Evolutionary conservation across 2,888 invertebrate species (phyloP), one percentile per base, ranked within the genome.

Genomic region (Blomia tropicalis): DNA sequence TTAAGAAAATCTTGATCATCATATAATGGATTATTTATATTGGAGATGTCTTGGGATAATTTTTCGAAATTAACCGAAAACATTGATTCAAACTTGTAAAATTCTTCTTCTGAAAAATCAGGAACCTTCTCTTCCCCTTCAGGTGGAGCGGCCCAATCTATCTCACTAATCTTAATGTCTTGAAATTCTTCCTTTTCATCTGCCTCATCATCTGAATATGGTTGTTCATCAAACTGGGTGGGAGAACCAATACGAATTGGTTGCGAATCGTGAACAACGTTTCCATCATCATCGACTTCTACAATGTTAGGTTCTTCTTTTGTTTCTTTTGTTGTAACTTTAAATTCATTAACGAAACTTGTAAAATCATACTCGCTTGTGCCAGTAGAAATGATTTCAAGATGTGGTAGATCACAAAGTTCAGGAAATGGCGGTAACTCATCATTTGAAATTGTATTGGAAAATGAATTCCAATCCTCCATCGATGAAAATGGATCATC

Each of bases 211-310:
- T 54, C 54, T 17, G 30, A 53, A 30, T 62, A 53, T n/a, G 54
- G 14, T 19, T 31, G 36, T n/a, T 47, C 23, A 7, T 70, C 70
- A 65, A 71, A 71, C 53, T 70, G 69, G 36, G 70, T 70, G 0
- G 70, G 71, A 2, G 70, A 70, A 5, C 70, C 70, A 44, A 68
- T 68, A 3, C 70, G 65, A 43, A 67, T 43, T 7, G 22, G 25
- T n/a, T 56, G 32, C 19, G 14, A 31, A 22, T 25, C 25, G 11
- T 58, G 59, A 19, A 58, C 58, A 22, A 53, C 43, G 29, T 67
- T 58, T n/a, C 36, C 64, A 22, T 65, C 61, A 30, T 64, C 53
- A 27, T 66, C 59, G 14, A 66, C 60, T 19, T 63, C 62, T 7
- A 41, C 43, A 29, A 60, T 32, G 17, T 5, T 29, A n/a, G 63